Evolutionary conservation across 2,113 vertebrate genomes (phyloP), one percentile per base, ranked within the genome.

Genomic region (Archocentrus centrarchus): DNA sequence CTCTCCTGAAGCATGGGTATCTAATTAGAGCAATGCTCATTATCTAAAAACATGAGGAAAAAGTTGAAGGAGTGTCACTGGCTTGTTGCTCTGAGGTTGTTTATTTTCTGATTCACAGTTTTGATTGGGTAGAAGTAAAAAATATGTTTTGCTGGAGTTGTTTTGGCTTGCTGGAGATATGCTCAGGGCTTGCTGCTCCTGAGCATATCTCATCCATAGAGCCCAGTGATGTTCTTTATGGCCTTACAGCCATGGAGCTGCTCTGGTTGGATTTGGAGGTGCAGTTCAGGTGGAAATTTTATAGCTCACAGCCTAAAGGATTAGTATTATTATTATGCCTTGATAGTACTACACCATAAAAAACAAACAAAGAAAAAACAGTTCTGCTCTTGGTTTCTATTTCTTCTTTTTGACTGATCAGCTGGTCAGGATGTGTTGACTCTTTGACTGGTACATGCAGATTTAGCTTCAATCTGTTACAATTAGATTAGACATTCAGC

Each of bases 201-300:
- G 13, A 32, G 66, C 20, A 8, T 53, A 10, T 0, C 24, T 32
- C 44, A 73, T 20, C 44, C 44, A 13, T 53, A 32, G 2, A 53
- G 24, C 44, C 27, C 17, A 30, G 47, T 44, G 10, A 53, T 70
- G 24, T 11, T 53, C 24, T 18, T 53, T 53, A 20, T 70, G 66
- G 9, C 24, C 50, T 50, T 8, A 30, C 2, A 73, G 24, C 10
- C 44, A 30, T 30, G 24, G 44, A 3, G 44, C 27, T 7, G 11
- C 44, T 53, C 66, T 44, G 11, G 47, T 32, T 0, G 47, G 17
- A 5, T 50, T 50, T 50, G 44, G 24, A 0, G 44, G 2, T 73
- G 66, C n/a, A 2, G 1, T 73, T 53, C 44, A 32, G 66, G 27
- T 53, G 44, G 66, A 73, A 73, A 53, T 73, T 32, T 73, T 73